These are phyloP conservation scores for Sebastes trivittatus DNA, from an alignment of 2,797 vertebrate genomes.

Conservation along the genomic window DNA sequence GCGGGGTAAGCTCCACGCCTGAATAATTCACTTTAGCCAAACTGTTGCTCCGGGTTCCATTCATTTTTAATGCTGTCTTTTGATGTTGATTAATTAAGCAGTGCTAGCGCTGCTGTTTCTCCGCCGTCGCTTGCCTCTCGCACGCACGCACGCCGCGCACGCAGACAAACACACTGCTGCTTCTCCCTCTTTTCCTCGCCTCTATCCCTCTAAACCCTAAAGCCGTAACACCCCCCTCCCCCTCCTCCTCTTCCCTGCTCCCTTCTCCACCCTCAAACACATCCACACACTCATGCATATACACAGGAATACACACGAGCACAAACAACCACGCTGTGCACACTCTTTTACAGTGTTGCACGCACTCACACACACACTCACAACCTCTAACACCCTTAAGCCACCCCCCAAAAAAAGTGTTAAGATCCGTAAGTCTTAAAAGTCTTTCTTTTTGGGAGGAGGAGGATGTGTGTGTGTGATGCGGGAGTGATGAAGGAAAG, in stretches of 20 bases:
- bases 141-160: slow-evolving; percentile 6
- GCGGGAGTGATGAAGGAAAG: slow-evolving; percentile 34
- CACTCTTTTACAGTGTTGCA: slow-evolving; percentile 3
- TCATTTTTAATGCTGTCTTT: slow-evolving; percentile 85
- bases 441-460: slow-evolving; percentile 69
- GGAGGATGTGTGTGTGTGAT: slow-evolving; percentile 1
- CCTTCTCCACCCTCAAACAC: slow-evolving; percentile 11
- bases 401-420: slow-evolving; percentile 55
- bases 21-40: slow-evolving; percentile 85
- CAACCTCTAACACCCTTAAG: slow-evolving; percentile 56
- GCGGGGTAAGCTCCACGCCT: slow-evolving; percentile 75
- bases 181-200: slow-evolving; percentile 40
- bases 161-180: slow-evolving; percentile 37
- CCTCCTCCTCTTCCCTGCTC: not conserved
- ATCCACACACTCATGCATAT: slow-evolving; percentile 24
- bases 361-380: not conserved
- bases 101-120: slow-evolving; percentile 80
- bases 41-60: slow-evolving; percentile 83
- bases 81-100: slow-evolving; percentile 88
- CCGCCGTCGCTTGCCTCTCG: slow-evolving; percentile 34
- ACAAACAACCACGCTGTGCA: slow-evolving; percentile 12
- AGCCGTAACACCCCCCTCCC: slow-evolving; percentile 49
- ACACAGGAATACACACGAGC: slow-evolving; percentile 25
- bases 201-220: slow-evolving; percentile 71
- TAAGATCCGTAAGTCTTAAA: slow-evolving; percentile 69